Conservation (phyloP, 2,797 vertebrate genomes). For the Falco peregrinus region DNA sequence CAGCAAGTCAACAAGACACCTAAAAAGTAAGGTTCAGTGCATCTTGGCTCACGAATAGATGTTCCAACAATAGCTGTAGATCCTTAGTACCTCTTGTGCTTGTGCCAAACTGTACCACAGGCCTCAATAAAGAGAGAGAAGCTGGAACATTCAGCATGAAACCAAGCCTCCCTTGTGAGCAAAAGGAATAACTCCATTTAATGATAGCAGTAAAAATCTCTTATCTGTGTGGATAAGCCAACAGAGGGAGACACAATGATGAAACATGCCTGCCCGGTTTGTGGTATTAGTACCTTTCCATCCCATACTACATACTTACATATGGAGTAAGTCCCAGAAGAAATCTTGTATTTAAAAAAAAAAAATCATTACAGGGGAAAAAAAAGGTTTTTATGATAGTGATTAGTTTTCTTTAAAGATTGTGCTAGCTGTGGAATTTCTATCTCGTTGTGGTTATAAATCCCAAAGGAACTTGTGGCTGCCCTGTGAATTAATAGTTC, state of each 20-base stretch:
- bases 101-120: background rate
- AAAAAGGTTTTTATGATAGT: background rate
- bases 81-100: background rate
- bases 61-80: background rate
- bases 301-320: background rate
- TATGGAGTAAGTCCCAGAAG: background rate
- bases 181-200: background rate
- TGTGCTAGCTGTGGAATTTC: background rate
- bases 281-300: background rate
- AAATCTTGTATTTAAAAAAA: background rate
- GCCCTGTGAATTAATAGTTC: conserved; percentile 12
- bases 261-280: background rate
- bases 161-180: background rate
- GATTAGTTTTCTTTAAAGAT: background rate
- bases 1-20: background rate
- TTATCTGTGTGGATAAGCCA: background rate
- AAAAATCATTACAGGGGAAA: background rate
- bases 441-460: background rate
- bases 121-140: background rate
- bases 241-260: background rate
- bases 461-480: background rate
- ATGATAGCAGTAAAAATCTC: background rate
- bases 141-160: background rate
- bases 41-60: background rate
- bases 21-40: background rate